Base-by-base conservation (phyloP, 2,888 invertebrate species). In the Epistrophella euchroma region DNA sequence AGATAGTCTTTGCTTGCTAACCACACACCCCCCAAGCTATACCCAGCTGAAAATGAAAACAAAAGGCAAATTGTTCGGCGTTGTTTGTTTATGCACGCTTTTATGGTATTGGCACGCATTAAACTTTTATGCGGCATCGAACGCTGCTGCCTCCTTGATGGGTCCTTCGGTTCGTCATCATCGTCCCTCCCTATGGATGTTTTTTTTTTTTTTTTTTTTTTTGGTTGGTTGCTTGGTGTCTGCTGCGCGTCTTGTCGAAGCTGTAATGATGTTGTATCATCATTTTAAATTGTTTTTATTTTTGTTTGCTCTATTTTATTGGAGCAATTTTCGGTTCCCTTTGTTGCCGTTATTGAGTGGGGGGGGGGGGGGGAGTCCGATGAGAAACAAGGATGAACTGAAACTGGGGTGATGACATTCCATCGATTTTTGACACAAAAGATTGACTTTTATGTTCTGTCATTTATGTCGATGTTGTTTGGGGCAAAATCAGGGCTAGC, bases 251-350 rank as follows among this genome's bases (percentile, higher is more conserved):
- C 37, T 35, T 56, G 47, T 19, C 55, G 71, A 71, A 64, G 77
- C 58, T 74, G 60, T 81, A 86, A 86, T 86, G 86, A 86, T 86
- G 86, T 86, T 86, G 86, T 86, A 86, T 86, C 86, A 86, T 82
- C 82, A 74, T 71, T 82, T 78, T 71, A 86, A 86, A 86, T 86
- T 86, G 86, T 86, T 86, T 86, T 86, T 86, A 86, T 86, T 82
- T 86, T 86, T 86, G 86, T 86, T 86, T 86, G 73, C 52, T 82
- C 40, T 70, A 52, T 71, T 86, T 68, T 86, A 86, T 86, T 81
- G 81, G 73, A 77, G 85, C 81, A 77, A 86, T 86, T 86, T 86
- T 81, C 77, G 71, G 86, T 77, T 84, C 58, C 62, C 15, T 56
- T 77, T 80, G 76, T 58, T 11, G 17, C 35, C 6, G 11, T 2